Percentiles rank a stretch among this genome's conserved stretches.
These are phyloP conservation scores for Heliornis fulica DNA, from an alignment of 2,113 vertebrate species.

Conservation along the genomic window DNA sequence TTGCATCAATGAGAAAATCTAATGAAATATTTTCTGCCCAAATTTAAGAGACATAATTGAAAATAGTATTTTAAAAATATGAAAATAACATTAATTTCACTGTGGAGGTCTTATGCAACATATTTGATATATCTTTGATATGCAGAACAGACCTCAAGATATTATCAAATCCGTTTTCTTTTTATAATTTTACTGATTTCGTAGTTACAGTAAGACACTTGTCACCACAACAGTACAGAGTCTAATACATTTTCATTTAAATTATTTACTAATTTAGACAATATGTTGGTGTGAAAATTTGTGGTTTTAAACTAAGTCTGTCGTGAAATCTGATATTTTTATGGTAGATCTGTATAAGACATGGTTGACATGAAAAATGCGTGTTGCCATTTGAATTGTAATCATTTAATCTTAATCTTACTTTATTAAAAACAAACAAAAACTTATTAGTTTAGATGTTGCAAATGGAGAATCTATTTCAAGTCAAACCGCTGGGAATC, in stretches of 20 bases:
- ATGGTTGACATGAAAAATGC: not conserved
- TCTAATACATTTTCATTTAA: not conserved
- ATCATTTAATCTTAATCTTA: not conserved
- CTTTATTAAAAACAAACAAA: not conserved
- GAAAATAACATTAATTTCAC: not conserved
- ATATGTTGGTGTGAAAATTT: not conserved
- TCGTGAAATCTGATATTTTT: not conserved
- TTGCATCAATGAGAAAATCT: not conserved
- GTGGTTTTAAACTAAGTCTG: not conserved
- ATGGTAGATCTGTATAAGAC: not conserved
- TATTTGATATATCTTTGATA: not conserved
- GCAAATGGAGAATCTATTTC: not conserved
- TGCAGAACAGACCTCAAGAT: not conserved
- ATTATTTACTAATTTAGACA: not conserved
- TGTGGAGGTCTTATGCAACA: fast-evolving
- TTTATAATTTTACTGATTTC: not conserved
- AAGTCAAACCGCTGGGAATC: not conserved
- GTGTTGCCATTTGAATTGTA: not conserved
- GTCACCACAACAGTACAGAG: not conserved
- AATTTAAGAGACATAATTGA: not conserved
- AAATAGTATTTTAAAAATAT: not conserved
- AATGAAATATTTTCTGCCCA: not conserved
- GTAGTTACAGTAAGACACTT: not conserved
- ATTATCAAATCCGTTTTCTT: not conserved
- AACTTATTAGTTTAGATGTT: not conserved